phyloP scores from a whole-genome alignment of 1,140 invertebrate species.

The Dryas iulia region DNA sequence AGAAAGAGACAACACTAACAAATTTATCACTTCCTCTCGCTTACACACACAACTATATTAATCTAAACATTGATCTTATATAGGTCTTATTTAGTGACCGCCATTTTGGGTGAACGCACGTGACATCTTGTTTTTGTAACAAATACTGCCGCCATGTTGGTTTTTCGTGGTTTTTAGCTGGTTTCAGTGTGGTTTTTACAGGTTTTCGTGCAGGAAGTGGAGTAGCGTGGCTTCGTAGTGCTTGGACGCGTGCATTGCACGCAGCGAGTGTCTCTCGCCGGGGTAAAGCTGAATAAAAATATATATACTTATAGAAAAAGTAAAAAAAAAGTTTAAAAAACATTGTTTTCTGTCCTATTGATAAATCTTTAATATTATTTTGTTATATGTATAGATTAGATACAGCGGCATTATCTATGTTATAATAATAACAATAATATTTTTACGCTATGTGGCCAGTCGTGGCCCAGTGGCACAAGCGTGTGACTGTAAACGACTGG shows the following conservation, averaged over 20 bases:
- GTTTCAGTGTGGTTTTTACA: conserved; percentile 74
- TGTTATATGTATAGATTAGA: too few relatives aligned
- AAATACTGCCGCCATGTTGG: not conserved
- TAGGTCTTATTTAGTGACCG: not conserved
- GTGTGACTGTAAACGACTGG: too few relatives aligned
- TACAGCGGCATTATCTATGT: too few relatives aligned
- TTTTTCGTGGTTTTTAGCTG: not conserved
- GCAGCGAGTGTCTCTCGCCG: conserved; percentile 95
- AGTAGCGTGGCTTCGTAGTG: conserved; percentile 97
- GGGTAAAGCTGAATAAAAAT: conserved; percentile 92
- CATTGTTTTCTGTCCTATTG: too few relatives aligned
- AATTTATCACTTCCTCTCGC: not conserved
- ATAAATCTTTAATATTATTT: too few relatives aligned
- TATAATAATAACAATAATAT: too few relatives aligned
- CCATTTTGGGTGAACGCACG: not conserved
- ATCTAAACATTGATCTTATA: not conserved
- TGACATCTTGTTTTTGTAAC: not conserved
- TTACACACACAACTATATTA: not conserved
- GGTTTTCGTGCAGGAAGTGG: conserved; percentile 94
- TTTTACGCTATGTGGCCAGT: too few relatives aligned
- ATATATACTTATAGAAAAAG: too few relatives aligned
- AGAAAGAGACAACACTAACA: not conserved
- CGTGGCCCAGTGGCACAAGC: too few relatives aligned
- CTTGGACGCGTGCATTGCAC: conserved; percentile 95
- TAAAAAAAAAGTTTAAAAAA: too few relatives aligned